Percentiles rank a stretch among this genome's conserved stretches.
These are phyloP conservation scores for Petrocephalus sullivani DNA, from an alignment of 2,797 vertebrate genomes.

Conservation along the genomic window DNA sequence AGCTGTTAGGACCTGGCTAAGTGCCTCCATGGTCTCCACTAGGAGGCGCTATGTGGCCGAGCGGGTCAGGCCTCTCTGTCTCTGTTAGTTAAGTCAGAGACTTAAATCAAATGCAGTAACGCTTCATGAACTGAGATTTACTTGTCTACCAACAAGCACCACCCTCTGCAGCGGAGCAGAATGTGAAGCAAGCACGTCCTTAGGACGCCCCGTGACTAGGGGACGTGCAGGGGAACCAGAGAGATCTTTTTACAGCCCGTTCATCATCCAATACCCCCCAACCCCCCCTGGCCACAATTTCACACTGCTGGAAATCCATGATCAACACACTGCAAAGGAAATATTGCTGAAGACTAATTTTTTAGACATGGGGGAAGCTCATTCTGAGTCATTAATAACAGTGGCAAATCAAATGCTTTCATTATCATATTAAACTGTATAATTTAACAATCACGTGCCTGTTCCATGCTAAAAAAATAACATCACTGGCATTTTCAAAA, in stretches of 20 bases:
- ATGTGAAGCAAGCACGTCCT: background rate
- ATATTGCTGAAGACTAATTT: background rate
- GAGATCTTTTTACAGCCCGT: background rate
- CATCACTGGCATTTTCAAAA: background rate
- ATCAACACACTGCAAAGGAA: background rate
- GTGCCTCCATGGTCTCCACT: background rate
- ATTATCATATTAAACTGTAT: background rate
- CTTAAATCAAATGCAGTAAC: background rate
- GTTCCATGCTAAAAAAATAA: background rate
- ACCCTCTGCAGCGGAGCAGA: background rate
- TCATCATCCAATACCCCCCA: background rate
- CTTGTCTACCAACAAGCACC: too few relatives aligned
- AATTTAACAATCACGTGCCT: background rate
- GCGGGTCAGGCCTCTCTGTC: background rate
- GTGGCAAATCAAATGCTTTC: background rate
- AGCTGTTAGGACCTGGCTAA: background rate
- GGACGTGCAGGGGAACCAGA: background rate
- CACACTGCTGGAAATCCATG: background rate
- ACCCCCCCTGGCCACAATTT: background rate
- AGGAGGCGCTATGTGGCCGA: background rate
- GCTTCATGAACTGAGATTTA: background rate
- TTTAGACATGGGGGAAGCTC: background rate
- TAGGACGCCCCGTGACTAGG: background rate
- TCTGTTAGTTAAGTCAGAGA: background rate
- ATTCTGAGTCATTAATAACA: background rate